These are phyloP conservation scores for Protobothrops mucrosquamatus DNA, from an alignment of 2,113 vertebrate genomes.

Conservation along the genomic window DNA sequence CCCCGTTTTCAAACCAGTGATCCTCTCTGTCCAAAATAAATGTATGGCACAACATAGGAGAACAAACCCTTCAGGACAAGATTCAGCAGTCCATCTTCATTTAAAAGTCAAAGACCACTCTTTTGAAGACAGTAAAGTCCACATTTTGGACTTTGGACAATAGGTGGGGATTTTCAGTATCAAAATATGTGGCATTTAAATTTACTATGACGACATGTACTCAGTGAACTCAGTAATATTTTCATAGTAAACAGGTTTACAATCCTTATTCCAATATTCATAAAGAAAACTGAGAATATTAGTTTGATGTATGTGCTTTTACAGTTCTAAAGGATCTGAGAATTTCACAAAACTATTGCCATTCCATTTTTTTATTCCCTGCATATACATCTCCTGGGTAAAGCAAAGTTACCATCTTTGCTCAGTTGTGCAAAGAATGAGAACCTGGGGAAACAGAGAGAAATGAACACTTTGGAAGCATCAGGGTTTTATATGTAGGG, in stretches of 20 bases:
- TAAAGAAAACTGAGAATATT: not conserved
- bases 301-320: not conserved
- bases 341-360: not conserved
- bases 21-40: no score
- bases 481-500: no score
- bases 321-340: not conserved
- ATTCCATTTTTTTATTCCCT: not conserved
- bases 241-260: not conserved
- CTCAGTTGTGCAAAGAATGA: no score
- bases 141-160: no score
- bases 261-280: not conserved
- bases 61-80: no score
- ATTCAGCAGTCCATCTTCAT: no score
- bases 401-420: not conserved
- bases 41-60: no score
- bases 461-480: no score
- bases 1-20: no score
- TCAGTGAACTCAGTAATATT: not conserved
- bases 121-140: no score
- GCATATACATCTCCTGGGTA: not conserved
- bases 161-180: not conserved
- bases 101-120: no score
- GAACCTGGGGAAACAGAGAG: no score
- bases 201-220: not conserved
- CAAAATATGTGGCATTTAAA: not conserved